phyloP scores from a whole-genome alignment of 2,113 vertebrate species.

The Lanius collurio region DNA sequence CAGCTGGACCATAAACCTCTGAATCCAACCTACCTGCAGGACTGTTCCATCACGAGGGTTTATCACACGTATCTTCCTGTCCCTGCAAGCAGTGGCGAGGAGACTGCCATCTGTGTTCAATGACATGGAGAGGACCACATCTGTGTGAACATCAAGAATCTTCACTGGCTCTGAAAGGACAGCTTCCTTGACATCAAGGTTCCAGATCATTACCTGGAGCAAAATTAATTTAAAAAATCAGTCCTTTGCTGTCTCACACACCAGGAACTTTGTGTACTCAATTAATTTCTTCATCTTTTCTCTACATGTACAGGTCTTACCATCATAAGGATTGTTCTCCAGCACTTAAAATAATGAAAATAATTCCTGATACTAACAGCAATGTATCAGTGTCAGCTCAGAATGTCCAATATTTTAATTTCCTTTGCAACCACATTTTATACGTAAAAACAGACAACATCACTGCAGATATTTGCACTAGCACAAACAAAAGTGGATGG shows the following conservation, averaged over 20 bases:
- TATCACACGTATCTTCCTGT: conserved; percentile 85
- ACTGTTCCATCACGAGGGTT: conserved; percentile 80
- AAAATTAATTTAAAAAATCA: background rate
- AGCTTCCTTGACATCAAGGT: conserved; percentile 78
- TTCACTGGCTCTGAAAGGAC: conserved; percentile 80
- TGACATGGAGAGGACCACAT: conserved; percentile 91
- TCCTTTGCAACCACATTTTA: background rate
- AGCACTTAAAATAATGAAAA: background rate
- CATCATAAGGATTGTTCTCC: background rate
- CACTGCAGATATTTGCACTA: background rate
- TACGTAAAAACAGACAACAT: background rate
- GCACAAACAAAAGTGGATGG: background rate
- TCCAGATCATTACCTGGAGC: conserved; percentile 91
- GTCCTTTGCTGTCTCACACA: background rate
- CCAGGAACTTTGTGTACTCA: background rate
- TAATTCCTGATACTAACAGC: background rate
- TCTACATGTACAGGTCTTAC: background rate
- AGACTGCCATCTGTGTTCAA: conserved; percentile 89
- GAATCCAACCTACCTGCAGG: conserved; percentile 72
- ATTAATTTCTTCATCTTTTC: background rate
- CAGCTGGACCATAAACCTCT: background rate
- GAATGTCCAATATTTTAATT: background rate
- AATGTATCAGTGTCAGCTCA: background rate
- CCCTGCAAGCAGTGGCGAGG: conserved; percentile 89
- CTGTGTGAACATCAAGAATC: conserved; percentile 81